Base-by-base conservation (phyloP, 2,113 vertebrate species). In the Chaetorhynchus papuensis region DNA sequence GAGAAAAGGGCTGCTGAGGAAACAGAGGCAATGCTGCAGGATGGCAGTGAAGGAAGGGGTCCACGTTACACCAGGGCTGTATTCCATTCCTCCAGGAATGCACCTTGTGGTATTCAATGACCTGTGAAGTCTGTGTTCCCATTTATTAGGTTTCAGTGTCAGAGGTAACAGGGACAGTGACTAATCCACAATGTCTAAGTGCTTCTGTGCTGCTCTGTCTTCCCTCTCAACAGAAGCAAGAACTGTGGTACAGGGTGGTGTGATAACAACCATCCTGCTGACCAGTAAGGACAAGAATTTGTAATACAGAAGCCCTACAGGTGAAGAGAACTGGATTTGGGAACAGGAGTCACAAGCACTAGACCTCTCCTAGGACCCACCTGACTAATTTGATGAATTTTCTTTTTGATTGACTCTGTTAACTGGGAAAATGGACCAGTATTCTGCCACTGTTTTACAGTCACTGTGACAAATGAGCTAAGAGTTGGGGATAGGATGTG, bases 11-110 rank as follows among this genome's bases (percentile, higher is more conserved):
- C 56, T 44, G 3, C 45, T 31, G 63, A 77, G 50, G 22, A 82
- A 33, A 35, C 13, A 53, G 45, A 47, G 41, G 59, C 18, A 60
- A 27, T 50, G 31, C 54, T 44, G 69, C n/a, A 61, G 54, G 81
- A 15, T 5, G 14, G 61, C 44, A 69, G 33, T 0, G 49, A 76
- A 83, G 72, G 47, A 44, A 74, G 42, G 1, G 44, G 60, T 14
- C 49, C 27, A 42, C 0, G 0, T 13, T 16, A 39, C 19, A 50
- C 10, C 7, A 20, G 11, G 10, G 41, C 44, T 63, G 12, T 2
- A 13, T 13, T 35, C 35, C 11, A 1, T 22, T 47, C 37, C 47
- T 59, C 66, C 37, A 77, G 80, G 82, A 90, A 69, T 27, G 9
- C 56, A 56, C 65, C 66, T 31, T 33, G 22, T 63, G 83, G 33